These are phyloP conservation scores for Propithecus coquereli DNA, from an alignment of 2,113 vertebrate species.

Conservation along the genomic window DNA sequence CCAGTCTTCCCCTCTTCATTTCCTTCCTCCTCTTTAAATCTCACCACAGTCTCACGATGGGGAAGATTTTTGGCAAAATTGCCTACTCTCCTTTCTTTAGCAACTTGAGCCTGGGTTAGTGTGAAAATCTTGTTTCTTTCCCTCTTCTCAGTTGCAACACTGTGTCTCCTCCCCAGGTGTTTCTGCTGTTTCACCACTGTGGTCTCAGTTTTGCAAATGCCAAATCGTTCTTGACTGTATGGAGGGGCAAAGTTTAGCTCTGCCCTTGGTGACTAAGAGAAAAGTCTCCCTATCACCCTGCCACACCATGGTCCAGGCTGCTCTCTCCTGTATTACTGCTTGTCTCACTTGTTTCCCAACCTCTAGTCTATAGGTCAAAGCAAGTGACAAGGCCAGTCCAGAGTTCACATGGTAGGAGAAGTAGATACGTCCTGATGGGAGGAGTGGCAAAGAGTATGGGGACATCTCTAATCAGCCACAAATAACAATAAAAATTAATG, in stretches of 20 bases:
- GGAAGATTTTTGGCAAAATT: not conserved
- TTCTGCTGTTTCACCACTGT: not conserved
- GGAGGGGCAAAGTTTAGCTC: not conserved
- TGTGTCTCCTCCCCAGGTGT: not conserved
- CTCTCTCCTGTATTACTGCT: not conserved
- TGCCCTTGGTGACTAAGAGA: not conserved
- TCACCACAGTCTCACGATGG: not conserved
- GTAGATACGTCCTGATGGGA: not conserved
- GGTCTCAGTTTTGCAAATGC: not conserved
- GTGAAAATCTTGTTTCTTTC: not conserved
- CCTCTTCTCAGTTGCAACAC: not conserved
- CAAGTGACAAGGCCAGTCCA: not conserved
- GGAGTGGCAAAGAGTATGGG: not conserved
- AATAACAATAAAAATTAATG: not conserved
- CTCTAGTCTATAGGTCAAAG: not conserved
- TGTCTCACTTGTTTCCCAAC: not conserved
- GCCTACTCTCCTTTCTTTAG: not conserved
- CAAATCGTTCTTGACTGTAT: not conserved
- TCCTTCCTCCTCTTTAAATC: not conserved
- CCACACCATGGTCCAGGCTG: too few species aligned
- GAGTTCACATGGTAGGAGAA: not conserved
- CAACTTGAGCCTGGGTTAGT: not conserved
- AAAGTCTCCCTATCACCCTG: not conserved
- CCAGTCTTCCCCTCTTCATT: not conserved
- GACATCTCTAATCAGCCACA: not conserved